Conservation (phyloP, 2,113 vertebrate species). For the Chionis minor region DNA sequence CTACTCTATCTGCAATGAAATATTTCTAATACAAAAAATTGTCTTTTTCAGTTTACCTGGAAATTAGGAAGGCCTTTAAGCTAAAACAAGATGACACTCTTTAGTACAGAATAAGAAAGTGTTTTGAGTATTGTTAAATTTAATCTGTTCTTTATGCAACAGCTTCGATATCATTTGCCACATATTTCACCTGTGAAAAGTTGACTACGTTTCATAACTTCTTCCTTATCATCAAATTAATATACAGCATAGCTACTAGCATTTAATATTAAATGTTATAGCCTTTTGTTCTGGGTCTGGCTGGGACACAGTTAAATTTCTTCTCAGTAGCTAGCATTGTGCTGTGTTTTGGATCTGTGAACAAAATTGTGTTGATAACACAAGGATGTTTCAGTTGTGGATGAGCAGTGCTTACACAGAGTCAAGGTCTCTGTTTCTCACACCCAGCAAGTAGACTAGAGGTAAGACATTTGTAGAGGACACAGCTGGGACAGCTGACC, state of each 20-base stretch:
- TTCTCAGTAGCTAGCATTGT: not conserved
- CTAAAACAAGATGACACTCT: not conserved
- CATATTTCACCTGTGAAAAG: not conserved
- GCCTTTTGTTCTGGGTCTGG: not conserved
- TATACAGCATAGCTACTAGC: not conserved
- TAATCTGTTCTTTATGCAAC: not conserved
- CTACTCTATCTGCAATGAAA: not conserved
- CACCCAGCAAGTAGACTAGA: fast-evolving
- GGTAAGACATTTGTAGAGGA: not conserved
- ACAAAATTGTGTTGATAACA: not conserved
- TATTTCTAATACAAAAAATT: not conserved
- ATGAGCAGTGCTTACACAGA: not conserved
- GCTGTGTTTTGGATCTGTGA: not conserved
- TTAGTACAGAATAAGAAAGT: not conserved
- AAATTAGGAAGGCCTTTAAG: not conserved
- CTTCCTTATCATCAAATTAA: not conserved
- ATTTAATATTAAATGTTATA: not conserved
- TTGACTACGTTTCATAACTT: not conserved
- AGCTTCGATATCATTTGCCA: not conserved
- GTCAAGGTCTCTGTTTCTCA: not conserved
- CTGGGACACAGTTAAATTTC: not conserved
- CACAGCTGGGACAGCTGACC: not conserved
- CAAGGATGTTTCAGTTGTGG: too few species aligned
- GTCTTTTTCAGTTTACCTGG: not conserved
- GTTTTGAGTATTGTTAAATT: not conserved